Base-by-base conservation (phyloP, 2,113 vertebrate species). In the Triplophysa dalaica region DNA sequence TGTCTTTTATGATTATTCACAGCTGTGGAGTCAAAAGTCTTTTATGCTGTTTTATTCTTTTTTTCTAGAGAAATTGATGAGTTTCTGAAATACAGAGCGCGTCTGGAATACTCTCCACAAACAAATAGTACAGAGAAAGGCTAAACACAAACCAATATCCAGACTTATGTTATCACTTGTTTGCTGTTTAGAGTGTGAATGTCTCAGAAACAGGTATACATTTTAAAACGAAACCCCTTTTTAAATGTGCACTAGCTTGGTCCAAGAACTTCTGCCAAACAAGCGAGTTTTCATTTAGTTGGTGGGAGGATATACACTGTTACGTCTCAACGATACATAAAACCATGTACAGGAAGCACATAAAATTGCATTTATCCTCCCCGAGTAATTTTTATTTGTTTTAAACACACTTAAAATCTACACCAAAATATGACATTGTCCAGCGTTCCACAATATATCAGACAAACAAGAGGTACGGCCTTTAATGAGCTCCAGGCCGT, bases 201-300 rank as follows among this genome's bases (percentile, higher is more conserved):
- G 9, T 17, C 16, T 4, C 3, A 52, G 50, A 52, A 52, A 52
- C 16, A 16, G 50, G 50, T 52, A 17, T 1, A 16, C 1, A 16
- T 4, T 17, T 54, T 8, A 0, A 58, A 14, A 58, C 26, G 29
- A 26, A 21, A 29, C 12, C n/a, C n/a, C n/a, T n/a, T n/a, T n/a
- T n/a, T n/a, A n/a, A n/a, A n/a, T n/a, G n/a, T n/a, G n/a, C n/a
- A n/a, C n/a, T n/a, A n/a, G n/a, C n/a, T n/a, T n/a, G n/a, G n/a
- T n/a, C n/a, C n/a, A n/a, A n/a, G 73, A 75, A 50, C 60, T 26
- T 60, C 58, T 75, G 73, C 60, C 70, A 73, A 73, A 73, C 19
- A 22, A 63, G 73, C 10, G 24, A n/a, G 70, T 43, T 43, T 73
- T 73, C 54, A 41, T 73, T 75, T 63, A 61, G 21, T 33, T 26